phyloP scores from a whole-genome alignment of 2,888 invertebrate species.

The Elmis aenea region DNA sequence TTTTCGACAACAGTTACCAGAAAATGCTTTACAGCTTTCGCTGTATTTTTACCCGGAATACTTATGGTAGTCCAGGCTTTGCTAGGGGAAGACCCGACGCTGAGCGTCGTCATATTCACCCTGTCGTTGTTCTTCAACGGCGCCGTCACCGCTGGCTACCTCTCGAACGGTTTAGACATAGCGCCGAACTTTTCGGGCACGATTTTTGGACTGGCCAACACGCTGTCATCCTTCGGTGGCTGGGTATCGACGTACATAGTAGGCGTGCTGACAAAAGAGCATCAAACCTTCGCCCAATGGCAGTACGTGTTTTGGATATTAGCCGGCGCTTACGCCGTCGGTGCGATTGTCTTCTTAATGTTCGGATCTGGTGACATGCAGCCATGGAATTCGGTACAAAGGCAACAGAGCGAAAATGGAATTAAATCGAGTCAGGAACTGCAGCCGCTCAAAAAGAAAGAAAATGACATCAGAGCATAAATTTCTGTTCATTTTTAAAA shows the following conservation, averaged over 20 bases:
- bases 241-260: conserved; percentile 79
- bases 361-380: conserved; percentile 67
- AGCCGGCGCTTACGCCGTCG: conserved; percentile 63
- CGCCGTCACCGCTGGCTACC: conserved; percentile 79
- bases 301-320: conserved; percentile 77
- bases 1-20: conserved; percentile 70
- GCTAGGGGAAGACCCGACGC: conserved; percentile 62
- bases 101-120: conserved; percentile 75
- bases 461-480: conserved; percentile 28
- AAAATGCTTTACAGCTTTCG: conserved; percentile 63
- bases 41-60: conserved; percentile 59
- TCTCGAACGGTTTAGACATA: conserved; percentile 81
- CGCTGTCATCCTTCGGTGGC: conserved; percentile 76
- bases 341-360: conserved; percentile 58
- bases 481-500: neutral
- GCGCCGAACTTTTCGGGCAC: conserved; percentile 87
- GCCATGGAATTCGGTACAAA: conserved; percentile 48
- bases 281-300: conserved; percentile 74
- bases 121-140: conserved; percentile 78
- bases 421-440: conserved; percentile 36
- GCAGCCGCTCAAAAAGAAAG: conserved; percentile 39
- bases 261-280: conserved; percentile 66
- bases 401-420: conserved; percentile 21
- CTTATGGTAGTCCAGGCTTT: conserved; percentile 72
- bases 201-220: conserved; percentile 85